Evolutionary conservation across 2,113 vertebrate species (phyloP).

Genomic region (Ceuthmochares aereus): DNA sequence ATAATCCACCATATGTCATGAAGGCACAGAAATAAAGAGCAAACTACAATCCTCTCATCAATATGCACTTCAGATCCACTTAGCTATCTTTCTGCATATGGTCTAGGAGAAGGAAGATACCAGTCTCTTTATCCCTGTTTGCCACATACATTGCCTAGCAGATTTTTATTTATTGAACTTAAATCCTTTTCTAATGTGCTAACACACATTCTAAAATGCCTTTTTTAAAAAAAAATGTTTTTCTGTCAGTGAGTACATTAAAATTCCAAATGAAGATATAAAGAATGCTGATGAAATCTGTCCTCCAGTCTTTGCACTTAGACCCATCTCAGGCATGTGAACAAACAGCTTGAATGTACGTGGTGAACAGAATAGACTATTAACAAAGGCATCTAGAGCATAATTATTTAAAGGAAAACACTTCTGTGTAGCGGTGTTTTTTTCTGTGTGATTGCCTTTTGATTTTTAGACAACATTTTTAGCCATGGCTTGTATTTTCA

Average conservation of each 20-base stretch:
- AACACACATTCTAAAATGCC: neutral
- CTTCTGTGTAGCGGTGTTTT: neutral
- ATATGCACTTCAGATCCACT: neutral
- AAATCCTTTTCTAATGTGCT: neutral
- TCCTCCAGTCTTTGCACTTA: neutral
- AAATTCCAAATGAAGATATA: neutral
- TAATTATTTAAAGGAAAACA: neutral
- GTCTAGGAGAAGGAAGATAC: neutral
- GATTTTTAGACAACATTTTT: constrained; percentile 3
- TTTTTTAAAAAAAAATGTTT: neutral
- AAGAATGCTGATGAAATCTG: neutral
- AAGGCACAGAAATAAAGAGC: neutral
- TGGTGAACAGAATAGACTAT: neutral
- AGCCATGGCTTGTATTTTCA: neutral
- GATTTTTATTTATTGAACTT: neutral
- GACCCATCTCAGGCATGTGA: neutral
- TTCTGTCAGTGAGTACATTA: neutral
- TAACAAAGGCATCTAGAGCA: neutral
- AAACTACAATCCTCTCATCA: neutral
- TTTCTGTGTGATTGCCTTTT: neutral
- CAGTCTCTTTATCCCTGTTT: neutral
- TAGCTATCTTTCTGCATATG: neutral
- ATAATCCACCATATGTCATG: neutral
- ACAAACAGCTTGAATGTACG: neutral
- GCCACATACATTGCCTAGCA: neutral